These are phyloP conservation scores for Drosophila meridiana DNA, from an alignment of 2,888 invertebrate species.

Conservation along the genomic window DNA sequence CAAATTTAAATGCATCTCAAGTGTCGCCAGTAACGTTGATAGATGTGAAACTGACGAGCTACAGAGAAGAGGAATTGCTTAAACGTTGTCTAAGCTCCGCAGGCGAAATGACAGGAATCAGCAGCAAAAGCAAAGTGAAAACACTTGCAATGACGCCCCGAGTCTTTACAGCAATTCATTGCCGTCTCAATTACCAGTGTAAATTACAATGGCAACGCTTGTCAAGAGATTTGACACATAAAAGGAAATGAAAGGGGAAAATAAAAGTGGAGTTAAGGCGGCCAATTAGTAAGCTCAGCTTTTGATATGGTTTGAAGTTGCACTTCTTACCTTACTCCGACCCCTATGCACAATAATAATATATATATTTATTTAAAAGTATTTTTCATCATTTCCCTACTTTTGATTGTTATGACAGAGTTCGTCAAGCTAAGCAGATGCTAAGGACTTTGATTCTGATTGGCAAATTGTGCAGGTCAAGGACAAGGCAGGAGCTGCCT, in stretches of 20 bases:
- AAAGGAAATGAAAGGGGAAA: neutral
- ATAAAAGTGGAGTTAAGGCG: neutral
- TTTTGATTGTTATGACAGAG: slow-evolving; percentile 2
- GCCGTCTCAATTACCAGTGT: slow-evolving; percentile 17
- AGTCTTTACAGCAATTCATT: slow-evolving; percentile 43
- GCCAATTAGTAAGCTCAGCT: neutral
- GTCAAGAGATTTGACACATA: neutral
- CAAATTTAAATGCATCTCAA: neutral
- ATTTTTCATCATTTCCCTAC: neutral
- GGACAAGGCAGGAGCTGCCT: slow-evolving; percentile 14
- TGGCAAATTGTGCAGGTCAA: slow-evolving; percentile 12
- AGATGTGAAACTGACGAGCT: neutral
- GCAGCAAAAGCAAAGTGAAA: slow-evolving; percentile 22
- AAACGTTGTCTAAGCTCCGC: slow-evolving; percentile 41
- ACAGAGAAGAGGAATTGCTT: slow-evolving; percentile 5
- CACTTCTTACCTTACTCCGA: neutral
- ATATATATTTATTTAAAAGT: neutral
- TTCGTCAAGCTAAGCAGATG: slow-evolving; percentile 1
- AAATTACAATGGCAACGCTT: slow-evolving; percentile 21
- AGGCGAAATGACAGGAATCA: slow-evolving; percentile 40
- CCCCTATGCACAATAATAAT: neutral
- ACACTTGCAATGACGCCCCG: slow-evolving; percentile 28
- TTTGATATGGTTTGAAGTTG: neutral
- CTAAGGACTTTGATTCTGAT: neutral
- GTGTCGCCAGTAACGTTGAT: neutral